These are phyloP conservation scores for Esox lucius DNA, from an alignment of 2,797 vertebrate genomes.

Conservation along the genomic window DNA sequence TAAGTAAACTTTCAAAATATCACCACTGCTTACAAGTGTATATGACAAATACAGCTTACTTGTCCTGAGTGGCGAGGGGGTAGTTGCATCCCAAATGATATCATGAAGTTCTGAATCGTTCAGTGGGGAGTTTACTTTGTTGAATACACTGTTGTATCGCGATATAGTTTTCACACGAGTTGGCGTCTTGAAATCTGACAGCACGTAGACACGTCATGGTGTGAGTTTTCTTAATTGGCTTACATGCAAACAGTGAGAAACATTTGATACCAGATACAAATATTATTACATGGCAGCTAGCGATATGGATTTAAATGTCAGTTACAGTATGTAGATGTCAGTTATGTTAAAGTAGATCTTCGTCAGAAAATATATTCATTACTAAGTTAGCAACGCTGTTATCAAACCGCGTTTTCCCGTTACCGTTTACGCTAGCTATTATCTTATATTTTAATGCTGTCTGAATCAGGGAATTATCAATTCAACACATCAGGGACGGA, in stretches of 20 bases:
- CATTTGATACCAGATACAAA: too few relatives aligned
- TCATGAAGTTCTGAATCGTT: constrained; percentile 85
- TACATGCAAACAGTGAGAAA: not conserved
- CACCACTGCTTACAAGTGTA: not conserved
- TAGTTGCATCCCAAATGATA: constrained; percentile 93
- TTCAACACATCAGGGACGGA: not conserved
- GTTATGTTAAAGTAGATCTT: too few relatives aligned
- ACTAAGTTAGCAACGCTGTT: not conserved
- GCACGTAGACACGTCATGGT: not conserved
- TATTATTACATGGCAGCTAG: not conserved
- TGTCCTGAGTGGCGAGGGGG: constrained; percentile 76
- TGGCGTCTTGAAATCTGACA: constrained; percentile 70
- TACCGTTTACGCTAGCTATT: not conserved
- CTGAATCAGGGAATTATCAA: not conserved
- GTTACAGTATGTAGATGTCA: too few relatives aligned
- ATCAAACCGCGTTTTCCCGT: not conserved
- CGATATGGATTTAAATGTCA: not conserved
- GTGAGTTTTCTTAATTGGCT: not conserved
- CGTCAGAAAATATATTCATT: too few relatives aligned
- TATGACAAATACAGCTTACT: constrained; percentile 65
- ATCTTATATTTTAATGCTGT: not conserved
- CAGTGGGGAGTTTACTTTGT: constrained; percentile 73
- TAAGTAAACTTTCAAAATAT: not conserved
- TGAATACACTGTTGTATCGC: constrained; percentile 24
- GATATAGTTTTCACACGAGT: constrained; percentile 49